These are phyloP conservation scores for Rhamnusium bicolor DNA, from an alignment of 2,888 invertebrate species.

Conservation along the genomic window DNA sequence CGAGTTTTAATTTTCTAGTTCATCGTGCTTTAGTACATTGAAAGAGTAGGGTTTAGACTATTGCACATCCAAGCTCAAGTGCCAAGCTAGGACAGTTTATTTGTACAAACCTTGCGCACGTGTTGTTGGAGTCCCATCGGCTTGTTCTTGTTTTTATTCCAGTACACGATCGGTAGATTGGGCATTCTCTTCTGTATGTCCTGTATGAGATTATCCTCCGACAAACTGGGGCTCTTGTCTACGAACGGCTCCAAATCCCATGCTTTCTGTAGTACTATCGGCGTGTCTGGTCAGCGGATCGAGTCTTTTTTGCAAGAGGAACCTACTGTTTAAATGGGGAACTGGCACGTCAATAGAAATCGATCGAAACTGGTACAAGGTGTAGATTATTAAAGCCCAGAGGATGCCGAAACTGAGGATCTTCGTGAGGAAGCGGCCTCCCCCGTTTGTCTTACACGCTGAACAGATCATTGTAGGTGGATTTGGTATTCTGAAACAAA, in stretches of 20 bases:
- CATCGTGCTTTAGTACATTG: no score
- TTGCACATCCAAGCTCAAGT: no score
- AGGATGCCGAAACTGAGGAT: slow-evolving; percentile 69
- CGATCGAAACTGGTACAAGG: slow-evolving; percentile 69
- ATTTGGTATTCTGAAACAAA: not conserved
- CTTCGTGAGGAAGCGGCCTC: slow-evolving; percentile 71
- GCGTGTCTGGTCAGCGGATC: slow-evolving; percentile 68
- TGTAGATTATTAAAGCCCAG: slow-evolving; percentile 71
- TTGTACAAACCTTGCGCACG: slow-evolving; percentile 77
- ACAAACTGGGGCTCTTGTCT: slow-evolving; percentile 75
- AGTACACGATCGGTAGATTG: slow-evolving; percentile 88
- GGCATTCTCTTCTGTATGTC: slow-evolving; percentile 87
- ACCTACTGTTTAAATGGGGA: slow-evolving; percentile 70
- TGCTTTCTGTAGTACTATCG: slow-evolving; percentile 68
- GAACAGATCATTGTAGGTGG: not conserved
- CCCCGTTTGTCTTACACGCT: slow-evolving; percentile 46
- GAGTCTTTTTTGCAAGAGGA: slow-evolving; percentile 72
- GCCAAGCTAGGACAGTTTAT: no score
- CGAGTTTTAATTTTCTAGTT: no score
- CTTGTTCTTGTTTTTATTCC: slow-evolving; percentile 88
- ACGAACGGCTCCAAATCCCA: slow-evolving; percentile 75
- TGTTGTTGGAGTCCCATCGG: slow-evolving; percentile 79
- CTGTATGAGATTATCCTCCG: slow-evolving; percentile 83
- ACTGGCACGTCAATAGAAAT: slow-evolving; percentile 67
- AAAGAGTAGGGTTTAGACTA: no score